A percentile compares a stretch with the other conserved stretches of the same genome.
Conservation (phyloP, 2,113 vertebrate species). For the Lepisosteus oculatus region DNA sequence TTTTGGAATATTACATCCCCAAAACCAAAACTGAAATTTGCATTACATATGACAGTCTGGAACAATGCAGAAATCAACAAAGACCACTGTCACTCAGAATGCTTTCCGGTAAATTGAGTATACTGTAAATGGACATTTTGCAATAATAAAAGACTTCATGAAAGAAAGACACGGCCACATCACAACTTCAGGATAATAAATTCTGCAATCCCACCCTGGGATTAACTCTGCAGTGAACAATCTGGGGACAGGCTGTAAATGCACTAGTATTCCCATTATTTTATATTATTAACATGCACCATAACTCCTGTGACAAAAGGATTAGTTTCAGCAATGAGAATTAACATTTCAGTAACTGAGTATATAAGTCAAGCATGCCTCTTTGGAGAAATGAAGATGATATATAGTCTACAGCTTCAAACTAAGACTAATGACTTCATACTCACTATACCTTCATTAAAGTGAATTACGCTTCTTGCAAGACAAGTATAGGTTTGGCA, state of each 20-base stretch:
- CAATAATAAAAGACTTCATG: background rate
- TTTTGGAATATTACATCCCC: too few species aligned
- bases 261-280: background rate
- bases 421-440: too few species aligned
- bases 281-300: background rate
- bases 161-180: background rate
- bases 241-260: background rate
- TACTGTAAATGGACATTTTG: background rate
- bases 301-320: background rate
- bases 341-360: background rate
- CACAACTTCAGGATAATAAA: background rate
- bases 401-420: too few species aligned
- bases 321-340: background rate
- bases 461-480: too few species aligned
- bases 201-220: background rate
- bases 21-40: too few species aligned
- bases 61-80: background rate
- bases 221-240: background rate
- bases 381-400: too few species aligned
- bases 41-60: too few species aligned
- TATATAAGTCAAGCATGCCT: too few species aligned
- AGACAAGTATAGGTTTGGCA: too few species aligned
- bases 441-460: too few species aligned
- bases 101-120: background rate
- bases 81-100: background rate